phyloP scores from a whole-genome alignment of 2,113 vertebrate species.

The Seriola quinqueradiata region DNA sequence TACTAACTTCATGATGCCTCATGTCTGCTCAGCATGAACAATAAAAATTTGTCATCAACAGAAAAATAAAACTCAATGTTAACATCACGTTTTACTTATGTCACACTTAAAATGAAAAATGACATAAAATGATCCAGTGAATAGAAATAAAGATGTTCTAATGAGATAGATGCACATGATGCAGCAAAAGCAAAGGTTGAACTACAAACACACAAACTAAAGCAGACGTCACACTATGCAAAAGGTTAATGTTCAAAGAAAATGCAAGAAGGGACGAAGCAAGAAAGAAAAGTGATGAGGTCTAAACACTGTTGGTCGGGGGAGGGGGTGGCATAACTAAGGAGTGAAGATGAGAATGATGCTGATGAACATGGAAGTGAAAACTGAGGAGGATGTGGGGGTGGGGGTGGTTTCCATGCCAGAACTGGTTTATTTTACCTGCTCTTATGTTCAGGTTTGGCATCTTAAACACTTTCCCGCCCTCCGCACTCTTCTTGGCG shows the following conservation, averaged over 20 bases:
- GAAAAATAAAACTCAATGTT: too few relatives aligned
- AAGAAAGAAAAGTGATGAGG: constrained; percentile 27
- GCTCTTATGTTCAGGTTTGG: constrained; percentile 74
- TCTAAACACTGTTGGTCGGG: constrained; percentile 24
- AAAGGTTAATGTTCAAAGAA: constrained; percentile 59
- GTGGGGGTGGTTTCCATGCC: constrained; percentile 63
- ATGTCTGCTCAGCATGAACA: neutral
- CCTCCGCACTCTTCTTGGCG: constrained; percentile 59
- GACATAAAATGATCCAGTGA: neutral
- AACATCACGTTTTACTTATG: constrained; percentile 41
- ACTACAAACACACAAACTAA: constrained; percentile 29
- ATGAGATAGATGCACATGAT: constrained; percentile 60
- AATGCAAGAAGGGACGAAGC: constrained; percentile 54
- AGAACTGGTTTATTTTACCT: constrained; percentile 79
- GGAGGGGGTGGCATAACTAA: constrained; percentile 8
- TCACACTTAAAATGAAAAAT: neutral
- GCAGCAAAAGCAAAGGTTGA: constrained; percentile 40
- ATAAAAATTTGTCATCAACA: too few relatives aligned
- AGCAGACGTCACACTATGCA: constrained; percentile 44
- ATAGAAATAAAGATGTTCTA: neutral
- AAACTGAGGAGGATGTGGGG: constrained; percentile 53
- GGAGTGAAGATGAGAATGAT: constrained; percentile 48
- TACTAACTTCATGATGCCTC: neutral
- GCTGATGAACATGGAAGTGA: constrained; percentile 57
- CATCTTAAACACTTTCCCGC: constrained; percentile 68